Percentiles rank a stretch among this genome's conserved stretches.
These are phyloP conservation scores for Rhinopithecus roxellana DNA, from an alignment of 2,113 vertebrate species.

Conservation along the genomic window DNA sequence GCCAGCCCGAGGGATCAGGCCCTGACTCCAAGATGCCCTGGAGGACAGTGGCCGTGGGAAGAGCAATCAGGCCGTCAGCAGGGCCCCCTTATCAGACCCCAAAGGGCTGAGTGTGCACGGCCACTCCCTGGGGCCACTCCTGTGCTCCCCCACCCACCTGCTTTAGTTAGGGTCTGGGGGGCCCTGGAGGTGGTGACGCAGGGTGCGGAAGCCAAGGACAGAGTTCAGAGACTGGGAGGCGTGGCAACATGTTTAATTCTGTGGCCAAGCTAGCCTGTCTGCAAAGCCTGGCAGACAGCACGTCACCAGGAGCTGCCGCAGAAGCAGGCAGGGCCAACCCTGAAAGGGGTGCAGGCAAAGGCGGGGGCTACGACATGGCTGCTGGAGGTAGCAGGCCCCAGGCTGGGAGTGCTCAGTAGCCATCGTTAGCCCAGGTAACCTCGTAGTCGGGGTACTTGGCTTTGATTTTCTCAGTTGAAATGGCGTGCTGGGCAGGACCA, in stretches of 20 bases:
- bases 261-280: not conserved
- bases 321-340: not conserved
- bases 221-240: not conserved
- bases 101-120: slow-evolving; percentile 52
- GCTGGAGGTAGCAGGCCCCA: rapidly evolving
- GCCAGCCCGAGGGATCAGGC: not conserved
- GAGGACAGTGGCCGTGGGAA: not conserved
- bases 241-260: slow-evolving; percentile 42
- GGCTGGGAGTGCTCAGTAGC: slow-evolving; percentile 86
- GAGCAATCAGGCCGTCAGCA: slow-evolving; percentile 55
- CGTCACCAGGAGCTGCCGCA: not conserved
- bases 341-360: rapidly evolving
- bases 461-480: slow-evolving; percentile 70
- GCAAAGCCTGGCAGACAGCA: not conserved
- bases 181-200: not conserved
- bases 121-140: not conserved
- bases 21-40: slow-evolving; percentile 21
- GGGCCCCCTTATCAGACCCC: slow-evolving; percentile 20
- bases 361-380: rapidly evolving
- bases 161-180: too few relatives aligned
- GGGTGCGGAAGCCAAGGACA: not conserved
- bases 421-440: slow-evolving; percentile 95
- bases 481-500: slow-evolving; percentile 91
- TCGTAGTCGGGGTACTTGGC: slow-evolving; percentile 90
- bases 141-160: not conserved